Evolutionary conservation across 2,113 vertebrate species (phyloP).

Genomic region (Clinocottus analis): DNA sequence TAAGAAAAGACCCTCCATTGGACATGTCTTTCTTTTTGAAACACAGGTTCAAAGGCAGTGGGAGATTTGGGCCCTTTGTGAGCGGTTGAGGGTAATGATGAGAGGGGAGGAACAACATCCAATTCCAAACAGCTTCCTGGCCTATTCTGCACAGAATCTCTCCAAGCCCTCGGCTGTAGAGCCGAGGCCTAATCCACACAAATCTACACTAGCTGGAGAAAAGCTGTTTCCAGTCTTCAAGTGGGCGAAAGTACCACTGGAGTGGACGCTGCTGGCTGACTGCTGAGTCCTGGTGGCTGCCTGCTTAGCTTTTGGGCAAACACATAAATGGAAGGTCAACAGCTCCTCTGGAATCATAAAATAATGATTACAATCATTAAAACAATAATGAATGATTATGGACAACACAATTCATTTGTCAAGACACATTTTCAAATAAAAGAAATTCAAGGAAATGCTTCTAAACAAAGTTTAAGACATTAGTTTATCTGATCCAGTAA

Average conservation of each 20-base stretch:
- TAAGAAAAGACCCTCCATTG: constrained; percentile 80
- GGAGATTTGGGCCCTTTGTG: constrained; percentile 77
- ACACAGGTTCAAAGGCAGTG: constrained; percentile 80
- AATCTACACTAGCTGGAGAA: constrained; percentile 79
- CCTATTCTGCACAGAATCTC: constrained; percentile 72
- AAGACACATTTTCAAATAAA: constrained; percentile 7
- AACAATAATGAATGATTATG: constrained; percentile 51
- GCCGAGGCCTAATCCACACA: constrained; percentile 77
- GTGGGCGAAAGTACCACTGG: constrained; percentile 75
- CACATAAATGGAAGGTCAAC: constrained; percentile 75
- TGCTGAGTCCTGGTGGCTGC: constrained; percentile 63
- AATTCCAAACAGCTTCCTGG: constrained; percentile 81
- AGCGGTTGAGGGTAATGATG: constrained; percentile 78
- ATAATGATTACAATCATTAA: constrained; percentile 66
- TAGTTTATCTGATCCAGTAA: not conserved
- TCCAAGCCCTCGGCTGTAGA: constrained; percentile 68
- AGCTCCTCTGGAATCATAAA: constrained; percentile 63
- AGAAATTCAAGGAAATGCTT: not conserved
- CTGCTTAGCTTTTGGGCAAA: constrained; percentile 73
- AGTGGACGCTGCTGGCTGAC: constrained; percentile 78
- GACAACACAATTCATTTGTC: constrained; percentile 7
- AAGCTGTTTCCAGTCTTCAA: constrained; percentile 80
- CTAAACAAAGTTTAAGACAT: not conserved
- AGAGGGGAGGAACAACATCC: constrained; percentile 77
- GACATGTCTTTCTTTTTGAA: constrained; percentile 83